Base-by-base conservation (phyloP, 2,113 vertebrate species). In the Nematolebias whitei region DNA sequence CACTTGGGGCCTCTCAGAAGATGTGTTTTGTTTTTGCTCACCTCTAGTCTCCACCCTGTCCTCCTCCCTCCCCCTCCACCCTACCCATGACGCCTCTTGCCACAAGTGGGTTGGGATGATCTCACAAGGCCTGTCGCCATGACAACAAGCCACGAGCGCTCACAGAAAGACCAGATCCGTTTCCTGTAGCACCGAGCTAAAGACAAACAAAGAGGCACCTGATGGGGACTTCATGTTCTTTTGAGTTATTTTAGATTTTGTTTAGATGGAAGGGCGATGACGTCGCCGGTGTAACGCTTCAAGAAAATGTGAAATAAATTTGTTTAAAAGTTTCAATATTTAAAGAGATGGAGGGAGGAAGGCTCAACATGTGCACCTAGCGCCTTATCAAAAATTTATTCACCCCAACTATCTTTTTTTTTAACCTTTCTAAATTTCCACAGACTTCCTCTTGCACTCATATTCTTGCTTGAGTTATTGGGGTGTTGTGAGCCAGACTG, bases 21-120 rank as follows among this genome's bases (percentile, higher is more conserved):
- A 84, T 82, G 83, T 83, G 75, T 79, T 89, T 88, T 91, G 76
- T 89, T 91, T 84, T 84, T 82, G 53, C 63, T 68, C 79, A 78
- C 60, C 69, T 68, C 61, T 0, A 26, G 62, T 23, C 58, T 50
- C 59, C 60, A 53, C 2, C 58, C 76, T 1, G 2, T 52, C 20
- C 38, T 4, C 35, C 53, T 43, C 26, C 24, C 39, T 45, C 55
- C 51, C 26, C 20, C 48, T 19, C 20, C 32, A 43, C 26, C 40
- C 68, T 82, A 84, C 80, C 85, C 86, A 71, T 50, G 74, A 87
- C 84, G 77, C 76, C 74, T 83, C 81, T 85, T 71, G 55, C 58
- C 76, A 84, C 87, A 79, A 82, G 79, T 74, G 80, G 74, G 78
- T 76, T 79, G 74, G 70, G 74, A 81, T 52, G 69, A 80, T 87